These are phyloP conservation scores for Cotesia congregata DNA, from an alignment of 2,888 invertebrate genomes.

Conservation along the genomic window DNA sequence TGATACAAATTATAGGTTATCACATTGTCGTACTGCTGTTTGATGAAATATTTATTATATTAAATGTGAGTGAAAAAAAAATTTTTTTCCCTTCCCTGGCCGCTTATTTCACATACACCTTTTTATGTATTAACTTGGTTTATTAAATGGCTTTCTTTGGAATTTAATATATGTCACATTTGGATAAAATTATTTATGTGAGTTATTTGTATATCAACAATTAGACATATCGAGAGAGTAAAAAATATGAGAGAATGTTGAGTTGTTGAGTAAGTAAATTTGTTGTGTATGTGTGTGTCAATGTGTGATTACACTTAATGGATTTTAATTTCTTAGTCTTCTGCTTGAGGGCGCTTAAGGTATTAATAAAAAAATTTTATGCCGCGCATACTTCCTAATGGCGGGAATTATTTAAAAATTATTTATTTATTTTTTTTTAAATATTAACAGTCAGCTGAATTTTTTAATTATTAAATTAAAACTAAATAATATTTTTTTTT, in stretches of 20 bases:
- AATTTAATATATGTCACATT: not conserved
- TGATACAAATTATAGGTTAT: constrained; percentile 12
- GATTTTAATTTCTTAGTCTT: not conserved
- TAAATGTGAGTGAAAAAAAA: not conserved
- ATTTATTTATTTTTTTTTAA: too few relatives aligned
- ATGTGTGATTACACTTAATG: not conserved
- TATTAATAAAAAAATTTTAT: too few relatives aligned
- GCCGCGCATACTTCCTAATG: too few relatives aligned
- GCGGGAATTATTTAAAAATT: too few relatives aligned
- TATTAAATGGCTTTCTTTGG: not conserved
- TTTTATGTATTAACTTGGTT: not conserved
- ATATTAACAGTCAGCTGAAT: too few relatives aligned
- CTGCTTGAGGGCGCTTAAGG: not conserved
- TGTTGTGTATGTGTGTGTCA: not conserved
- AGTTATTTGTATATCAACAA: constrained; percentile 1
- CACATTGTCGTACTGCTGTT: constrained; percentile 11
- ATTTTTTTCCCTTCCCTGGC: not conserved
- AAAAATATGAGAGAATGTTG: constrained; percentile 1
- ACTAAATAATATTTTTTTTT: too few relatives aligned
- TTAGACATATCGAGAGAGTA: constrained; percentile 1
- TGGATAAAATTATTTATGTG: not conserved
- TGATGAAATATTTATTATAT: not conserved
- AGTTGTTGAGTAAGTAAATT: not conserved
- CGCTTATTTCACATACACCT: not conserved
- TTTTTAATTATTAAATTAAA: too few relatives aligned